These are phyloP conservation scores for Pseudobourletiella spinata DNA, from an alignment of 1,140 invertebrate species.

Conservation along the genomic window DNA sequence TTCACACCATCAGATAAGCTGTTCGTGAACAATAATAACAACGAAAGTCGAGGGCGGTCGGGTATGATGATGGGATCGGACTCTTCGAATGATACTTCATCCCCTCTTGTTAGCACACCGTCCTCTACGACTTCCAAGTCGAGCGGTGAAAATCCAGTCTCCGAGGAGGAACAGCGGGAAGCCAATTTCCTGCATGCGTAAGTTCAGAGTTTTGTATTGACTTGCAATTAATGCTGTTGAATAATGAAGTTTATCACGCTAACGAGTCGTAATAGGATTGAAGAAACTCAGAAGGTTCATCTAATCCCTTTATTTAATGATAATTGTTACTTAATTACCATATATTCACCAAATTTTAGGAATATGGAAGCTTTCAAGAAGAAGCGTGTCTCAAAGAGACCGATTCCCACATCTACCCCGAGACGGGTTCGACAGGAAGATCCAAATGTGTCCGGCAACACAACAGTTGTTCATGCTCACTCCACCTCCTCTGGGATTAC, in stretches of 20 bases:
- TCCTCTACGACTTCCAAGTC: neutral
- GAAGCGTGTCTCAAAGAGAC: constrained; percentile 31
- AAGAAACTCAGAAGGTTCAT: too few relatives aligned
- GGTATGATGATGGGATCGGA: neutral
- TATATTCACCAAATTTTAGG: constrained; percentile 2
- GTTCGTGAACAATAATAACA: constrained; percentile 4
- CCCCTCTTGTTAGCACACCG: neutral
- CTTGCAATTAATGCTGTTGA: too few relatives aligned
- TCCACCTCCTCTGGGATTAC: neutral
- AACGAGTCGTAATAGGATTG: too few relatives aligned
- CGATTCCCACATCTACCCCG: constrained; percentile 32
- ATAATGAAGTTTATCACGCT: too few relatives aligned
- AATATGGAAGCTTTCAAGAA: constrained; percentile 31
- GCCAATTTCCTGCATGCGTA: neutral
- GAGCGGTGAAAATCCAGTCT: neutral
- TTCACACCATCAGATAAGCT: neutral
- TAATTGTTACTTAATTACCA: neutral
- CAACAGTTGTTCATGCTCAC: neutral
- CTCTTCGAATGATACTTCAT: neutral
- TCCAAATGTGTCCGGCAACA: constrained; percentile 22
- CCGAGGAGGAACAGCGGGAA: neutral
- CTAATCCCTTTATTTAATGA: too few relatives aligned
- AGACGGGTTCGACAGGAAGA: constrained; percentile 32
- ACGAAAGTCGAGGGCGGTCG: neutral
- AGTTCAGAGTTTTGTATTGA: too few relatives aligned